phyloP scores from a whole-genome alignment of 1,140 invertebrate species.

The Nebria ingens region DNA sequence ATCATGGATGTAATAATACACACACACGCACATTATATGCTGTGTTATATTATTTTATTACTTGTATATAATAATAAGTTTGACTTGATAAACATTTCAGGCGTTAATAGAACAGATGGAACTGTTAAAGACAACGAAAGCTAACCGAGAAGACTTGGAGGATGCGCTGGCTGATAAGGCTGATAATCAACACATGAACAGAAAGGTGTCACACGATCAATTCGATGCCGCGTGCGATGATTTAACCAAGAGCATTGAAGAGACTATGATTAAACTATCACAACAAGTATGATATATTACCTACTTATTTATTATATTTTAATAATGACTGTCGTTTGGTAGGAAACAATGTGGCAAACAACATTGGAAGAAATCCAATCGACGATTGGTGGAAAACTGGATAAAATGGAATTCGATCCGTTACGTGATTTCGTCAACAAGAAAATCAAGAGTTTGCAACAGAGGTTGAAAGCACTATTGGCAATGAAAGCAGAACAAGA shows the following conservation, averaged over 20 bases:
- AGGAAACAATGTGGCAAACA: slow-evolving; percentile 50
- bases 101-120: slow-evolving; percentile 30
- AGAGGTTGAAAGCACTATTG: slow-evolving; percentile 46
- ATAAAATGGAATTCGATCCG: slow-evolving; percentile 53
- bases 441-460: slow-evolving; percentile 49
- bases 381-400: slow-evolving; percentile 53
- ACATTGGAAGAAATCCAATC: slow-evolving; percentile 52
- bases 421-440: slow-evolving; percentile 53
- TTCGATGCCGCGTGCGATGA: slow-evolving; percentile 55
- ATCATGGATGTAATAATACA: slow-evolving; percentile 23
- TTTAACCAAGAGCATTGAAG: slow-evolving; percentile 47
- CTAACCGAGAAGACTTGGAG: slow-evolving; percentile 54
- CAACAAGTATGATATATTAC: slow-evolving; percentile 39
- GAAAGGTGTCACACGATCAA: slow-evolving; percentile 59
- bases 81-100: too few species aligned
- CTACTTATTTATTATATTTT: not conserved
- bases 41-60: too few species aligned
- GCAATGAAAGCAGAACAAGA: slow-evolving; percentile 47
- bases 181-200: slow-evolving; percentile 48
- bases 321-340: slow-evolving; percentile 3
- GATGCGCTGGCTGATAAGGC: slow-evolving; percentile 60
- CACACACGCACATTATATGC: too few species aligned
- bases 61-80: too few species aligned
- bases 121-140: slow-evolving; percentile 38
- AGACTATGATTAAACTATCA: slow-evolving; percentile 48